Evolutionary conservation across 2,888 invertebrate species (phyloP), one percentile per base, ranked within the genome.

Genomic region (Neoaliturus tenellus): DNA sequence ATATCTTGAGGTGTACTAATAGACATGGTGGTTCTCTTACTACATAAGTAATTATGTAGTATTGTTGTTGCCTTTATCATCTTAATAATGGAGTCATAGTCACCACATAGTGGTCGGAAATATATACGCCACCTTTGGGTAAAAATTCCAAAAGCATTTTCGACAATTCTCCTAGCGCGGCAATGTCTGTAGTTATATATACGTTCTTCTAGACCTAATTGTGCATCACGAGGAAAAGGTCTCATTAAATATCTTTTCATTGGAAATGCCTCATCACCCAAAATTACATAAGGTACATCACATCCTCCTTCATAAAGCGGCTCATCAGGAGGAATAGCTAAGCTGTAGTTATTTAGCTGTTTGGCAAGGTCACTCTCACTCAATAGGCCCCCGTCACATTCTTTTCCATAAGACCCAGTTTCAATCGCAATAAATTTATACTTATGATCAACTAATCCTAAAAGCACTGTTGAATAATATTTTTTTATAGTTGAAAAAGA

Each of bases 301-400:
- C n/a, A n/a, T n/a, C n/a, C n/a, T 28, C 33, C 28, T 4, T 44
- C 31, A 28, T 23, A 14, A n/a, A n/a, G n/a, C 31, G n/a, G 35
- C 35, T 35, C 35, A 35, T 35, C 35, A 35, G 35, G 35, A 35
- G 10, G 35, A 6, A 35, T 10, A 35, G 35, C 35, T 10, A 35
- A 6, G 10, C 6, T 6, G 10, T 4, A 6, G n/a, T n/a, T n/a
- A n/a, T n/a, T n/a, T 10, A 35, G 35, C 35, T 10, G 4, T 33
- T 25, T 20, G 28, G 35, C 69, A 33, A 69, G 33, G n/a, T 23
- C 69, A 33, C 69, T 69, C 39, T 83, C 75, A 39, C 81, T 71
- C 71, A 85, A 85, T 67, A 86, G 82, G 69, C 67, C 71, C 41
- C 85, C 75, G 33, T 85, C 84, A 78, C 85, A 83, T 23, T 85